Conservation (phyloP, 2,888 invertebrate species). For the Meta bourneti region DNA sequence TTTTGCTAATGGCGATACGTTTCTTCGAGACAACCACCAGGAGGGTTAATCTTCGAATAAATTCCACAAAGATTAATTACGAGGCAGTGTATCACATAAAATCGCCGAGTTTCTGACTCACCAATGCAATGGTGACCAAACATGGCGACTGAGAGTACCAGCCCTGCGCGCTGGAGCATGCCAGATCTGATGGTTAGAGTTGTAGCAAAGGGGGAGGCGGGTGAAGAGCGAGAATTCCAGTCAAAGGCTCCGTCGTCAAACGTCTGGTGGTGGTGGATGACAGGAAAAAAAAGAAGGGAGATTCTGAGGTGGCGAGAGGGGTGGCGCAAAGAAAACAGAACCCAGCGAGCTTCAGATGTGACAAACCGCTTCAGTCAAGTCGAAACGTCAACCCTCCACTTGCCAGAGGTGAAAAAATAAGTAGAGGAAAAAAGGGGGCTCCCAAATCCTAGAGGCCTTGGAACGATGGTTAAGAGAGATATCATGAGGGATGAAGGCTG, state of each 20-base stretch:
- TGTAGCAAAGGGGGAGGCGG: too few relatives aligned
- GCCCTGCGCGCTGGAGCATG: too few relatives aligned
- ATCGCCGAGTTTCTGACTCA: too few relatives aligned
- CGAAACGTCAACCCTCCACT: conserved; percentile 22
- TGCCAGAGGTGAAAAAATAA: conserved; percentile 8
- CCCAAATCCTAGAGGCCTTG: conserved; percentile 8
- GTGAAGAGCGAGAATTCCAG: too few relatives aligned
- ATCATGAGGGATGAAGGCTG: conserved; percentile 33
- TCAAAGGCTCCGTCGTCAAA: too few relatives aligned
- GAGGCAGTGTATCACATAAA: too few relatives aligned
- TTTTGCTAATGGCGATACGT: too few relatives aligned
- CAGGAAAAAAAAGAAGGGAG: not conserved
- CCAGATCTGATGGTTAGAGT: too few relatives aligned
- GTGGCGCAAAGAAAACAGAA: conserved; percentile 46
- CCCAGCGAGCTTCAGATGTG: conserved; percentile 34
- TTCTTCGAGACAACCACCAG: too few relatives aligned
- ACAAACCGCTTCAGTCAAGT: conserved; percentile 62
- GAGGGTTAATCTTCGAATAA: too few relatives aligned
- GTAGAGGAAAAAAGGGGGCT: not conserved
- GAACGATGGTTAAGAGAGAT: conserved; percentile 36
- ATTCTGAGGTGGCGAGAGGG: not conserved
- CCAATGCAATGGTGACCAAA: not conserved
- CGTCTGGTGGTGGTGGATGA: too few relatives aligned
- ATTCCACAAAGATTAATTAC: too few relatives aligned
- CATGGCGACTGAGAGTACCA: not conserved